A percentile compares a stretch with the other conserved stretches of the same genome.
Conservation (phyloP, 2,888 invertebrate species). For the Apodemia duryi region DNA sequence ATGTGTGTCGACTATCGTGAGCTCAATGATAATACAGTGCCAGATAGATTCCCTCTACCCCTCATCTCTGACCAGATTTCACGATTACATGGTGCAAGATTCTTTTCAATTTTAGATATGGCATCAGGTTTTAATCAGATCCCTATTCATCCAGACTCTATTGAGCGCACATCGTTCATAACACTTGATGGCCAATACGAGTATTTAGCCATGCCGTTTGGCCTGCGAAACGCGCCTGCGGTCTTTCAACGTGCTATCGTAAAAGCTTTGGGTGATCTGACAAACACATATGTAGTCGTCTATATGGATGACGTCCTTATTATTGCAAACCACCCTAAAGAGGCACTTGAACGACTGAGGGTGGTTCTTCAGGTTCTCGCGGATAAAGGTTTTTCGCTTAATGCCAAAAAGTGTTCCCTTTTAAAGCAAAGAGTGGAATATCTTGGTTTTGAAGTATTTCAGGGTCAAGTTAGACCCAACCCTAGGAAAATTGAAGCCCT, state of each 20-base stretch:
- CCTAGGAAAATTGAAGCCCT: no score
- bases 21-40: constrained; percentile 24
- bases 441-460: no score
- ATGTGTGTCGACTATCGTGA: constrained; percentile 22
- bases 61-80: no score
- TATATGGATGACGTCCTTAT: constrained; percentile 37
- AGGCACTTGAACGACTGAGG: not conserved
- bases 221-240: constrained; percentile 41
- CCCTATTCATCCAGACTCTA: constrained; percentile 20
- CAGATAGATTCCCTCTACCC: not conserved
- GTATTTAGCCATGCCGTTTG: constrained; percentile 45
- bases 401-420: not conserved
- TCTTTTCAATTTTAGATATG: constrained; percentile 22
- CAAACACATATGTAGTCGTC: constrained; percentile 19
- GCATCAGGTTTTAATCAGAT: constrained; percentile 24
- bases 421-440: constrained; percentile 5
- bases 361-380: not conserved
- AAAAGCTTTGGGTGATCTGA: constrained; percentile 29
- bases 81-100: no score
- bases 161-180: constrained; percentile 39
- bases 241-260: constrained; percentile 40
- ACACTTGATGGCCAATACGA: constrained; percentile 43
- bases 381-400: not conserved
- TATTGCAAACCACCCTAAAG: not conserved
- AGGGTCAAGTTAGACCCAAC: no score